Evolutionary conservation across 2,113 vertebrate species (phyloP).

Genomic region (Melozone crissalis): DNA sequence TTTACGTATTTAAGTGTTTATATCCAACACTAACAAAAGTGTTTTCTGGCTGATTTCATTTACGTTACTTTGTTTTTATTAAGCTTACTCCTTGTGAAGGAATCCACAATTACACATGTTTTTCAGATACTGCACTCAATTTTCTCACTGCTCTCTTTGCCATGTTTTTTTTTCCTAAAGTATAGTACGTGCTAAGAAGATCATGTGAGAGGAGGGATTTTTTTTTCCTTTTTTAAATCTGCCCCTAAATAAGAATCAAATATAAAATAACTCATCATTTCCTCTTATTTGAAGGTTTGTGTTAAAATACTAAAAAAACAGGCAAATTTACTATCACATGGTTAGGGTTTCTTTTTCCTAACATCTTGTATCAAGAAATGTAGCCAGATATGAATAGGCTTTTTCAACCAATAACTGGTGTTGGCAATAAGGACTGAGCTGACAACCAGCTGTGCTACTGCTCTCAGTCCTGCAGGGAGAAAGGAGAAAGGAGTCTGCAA

Average conservation of each 20-base stretch:
- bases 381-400: conserved; percentile 58
- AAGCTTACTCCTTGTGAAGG: background rate
- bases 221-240: background rate
- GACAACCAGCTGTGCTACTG: conserved; percentile 70
- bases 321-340: conserved; percentile 52
- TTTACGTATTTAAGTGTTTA: background rate
- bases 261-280: conserved; percentile 30
- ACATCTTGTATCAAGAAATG: conserved; percentile 62
- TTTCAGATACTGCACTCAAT: background rate
- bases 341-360: conserved; percentile 29
- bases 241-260: background rate
- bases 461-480: conserved; percentile 61
- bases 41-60: background rate
- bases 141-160: background rate
- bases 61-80: background rate
- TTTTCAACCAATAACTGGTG: conserved; percentile 76
- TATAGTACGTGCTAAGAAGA: conserved; percentile 32
- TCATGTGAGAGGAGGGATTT: conserved; percentile 7
- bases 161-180: conserved; percentile 31
- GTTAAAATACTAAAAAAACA: conserved; percentile 50
- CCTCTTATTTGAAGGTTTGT: conserved; percentile 48
- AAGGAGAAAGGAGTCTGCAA: conserved; percentile 51
- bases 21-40: background rate
- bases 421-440: conserved; percentile 66
- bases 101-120: background rate